Conservation (phyloP, 2,113 vertebrate genomes). For the Morone chrysops region DNA sequence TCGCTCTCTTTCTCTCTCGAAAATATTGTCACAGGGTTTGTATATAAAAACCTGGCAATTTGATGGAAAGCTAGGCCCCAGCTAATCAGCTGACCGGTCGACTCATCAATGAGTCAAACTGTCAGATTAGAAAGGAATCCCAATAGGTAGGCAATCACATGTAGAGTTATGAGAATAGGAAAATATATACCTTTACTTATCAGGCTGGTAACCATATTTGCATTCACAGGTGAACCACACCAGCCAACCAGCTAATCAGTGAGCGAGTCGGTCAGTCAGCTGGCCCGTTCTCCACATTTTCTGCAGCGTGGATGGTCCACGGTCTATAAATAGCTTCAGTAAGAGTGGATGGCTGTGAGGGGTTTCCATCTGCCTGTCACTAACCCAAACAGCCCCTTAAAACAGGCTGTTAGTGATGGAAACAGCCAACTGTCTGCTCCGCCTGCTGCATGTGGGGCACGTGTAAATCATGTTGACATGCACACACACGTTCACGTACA, state of each 20-base stretch:
- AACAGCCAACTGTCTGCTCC: constrained; percentile 25
- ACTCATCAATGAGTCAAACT: neutral
- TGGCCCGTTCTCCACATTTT: neutral
- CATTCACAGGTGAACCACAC: neutral
- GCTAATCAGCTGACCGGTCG: neutral
- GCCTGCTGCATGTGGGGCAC: neutral
- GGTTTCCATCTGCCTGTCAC: constrained; percentile 51
- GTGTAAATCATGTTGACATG: constrained; percentile 3
- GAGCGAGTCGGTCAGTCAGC: neutral
- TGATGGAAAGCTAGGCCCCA: neutral
- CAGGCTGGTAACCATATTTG: neutral
- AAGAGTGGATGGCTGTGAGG: constrained; percentile 19
- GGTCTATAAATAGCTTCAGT: constrained; percentile 58
- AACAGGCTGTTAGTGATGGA: constrained; percentile 31
- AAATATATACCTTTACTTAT: neutral
- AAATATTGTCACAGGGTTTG: neutral
- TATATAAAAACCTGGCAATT: neutral
- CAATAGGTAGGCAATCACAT: neutral
- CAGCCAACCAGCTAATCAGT: neutral
- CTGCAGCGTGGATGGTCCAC: neutral
- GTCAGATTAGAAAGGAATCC: neutral
- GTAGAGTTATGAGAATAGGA: neutral
- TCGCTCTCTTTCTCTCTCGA: too few relatives aligned
- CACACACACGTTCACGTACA: constrained; percentile 5
- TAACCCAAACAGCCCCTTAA: constrained; percentile 59